phyloP scores from a whole-genome alignment of 2,888 invertebrate genomes.

The Osmoderma eremita region DNA sequence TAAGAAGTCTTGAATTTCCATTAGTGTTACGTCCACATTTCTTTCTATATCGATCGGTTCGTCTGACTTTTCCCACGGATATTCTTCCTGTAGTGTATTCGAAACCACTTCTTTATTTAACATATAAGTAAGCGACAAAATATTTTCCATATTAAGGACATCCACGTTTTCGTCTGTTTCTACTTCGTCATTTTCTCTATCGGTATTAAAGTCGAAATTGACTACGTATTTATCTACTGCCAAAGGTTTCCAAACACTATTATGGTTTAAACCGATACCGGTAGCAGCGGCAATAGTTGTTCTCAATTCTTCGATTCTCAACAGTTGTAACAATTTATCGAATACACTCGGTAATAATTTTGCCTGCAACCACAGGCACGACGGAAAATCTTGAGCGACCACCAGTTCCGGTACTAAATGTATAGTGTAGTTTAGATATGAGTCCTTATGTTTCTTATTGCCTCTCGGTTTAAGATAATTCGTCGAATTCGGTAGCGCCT shows the following conservation, averaged over 20 bases:
- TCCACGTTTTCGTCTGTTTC: conserved; percentile 34
- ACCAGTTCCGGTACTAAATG: conserved; percentile 90
- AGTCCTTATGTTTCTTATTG: conserved; percentile 61
- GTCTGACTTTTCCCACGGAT: conserved; percentile 65
- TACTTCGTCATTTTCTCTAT: conserved; percentile 31
- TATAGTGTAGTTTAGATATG: conserved; percentile 70
- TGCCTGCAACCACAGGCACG: conserved; percentile 86
- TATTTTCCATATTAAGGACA: conserved; percentile 24
- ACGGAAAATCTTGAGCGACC: conserved; percentile 75
- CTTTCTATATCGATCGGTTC: conserved; percentile 78
- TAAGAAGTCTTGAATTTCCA: conserved; percentile 78
- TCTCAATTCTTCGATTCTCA: conserved; percentile 80
- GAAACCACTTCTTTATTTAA: conserved; percentile 59
- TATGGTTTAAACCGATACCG: conserved; percentile 57
- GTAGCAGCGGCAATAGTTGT: conserved; percentile 65
- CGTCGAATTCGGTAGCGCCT: conserved; percentile 69
- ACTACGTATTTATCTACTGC: conserved; percentile 55
- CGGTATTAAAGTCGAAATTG: conserved; percentile 49
- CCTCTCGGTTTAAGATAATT: conserved; percentile 71
- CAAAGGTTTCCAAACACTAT: conserved; percentile 56
- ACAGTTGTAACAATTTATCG: conserved; percentile 76
- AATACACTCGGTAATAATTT: conserved; percentile 85
- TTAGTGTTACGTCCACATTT: conserved; percentile 69
- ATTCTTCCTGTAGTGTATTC: conserved; percentile 64
- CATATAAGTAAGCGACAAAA: conserved; percentile 59